phyloP scores from a whole-genome alignment of 2,888 invertebrate genomes.

The Linnaemya vulpina region DNA sequence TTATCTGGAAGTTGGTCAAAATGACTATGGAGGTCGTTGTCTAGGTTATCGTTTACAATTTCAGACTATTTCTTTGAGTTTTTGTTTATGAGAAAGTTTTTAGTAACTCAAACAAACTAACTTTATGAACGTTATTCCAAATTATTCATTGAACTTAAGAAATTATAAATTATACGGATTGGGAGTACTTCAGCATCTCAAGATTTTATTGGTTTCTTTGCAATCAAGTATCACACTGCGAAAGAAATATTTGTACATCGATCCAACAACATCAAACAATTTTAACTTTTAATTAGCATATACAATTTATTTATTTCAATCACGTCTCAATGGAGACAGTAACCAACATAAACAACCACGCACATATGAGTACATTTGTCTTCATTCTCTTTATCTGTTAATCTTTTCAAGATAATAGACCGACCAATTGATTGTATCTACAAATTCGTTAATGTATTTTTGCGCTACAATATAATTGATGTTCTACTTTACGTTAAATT shows the following conservation, averaged over 20 bases:
- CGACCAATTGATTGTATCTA: conserved; percentile 53
- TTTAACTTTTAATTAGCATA: not conserved
- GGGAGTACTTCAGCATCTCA: too few relatives aligned
- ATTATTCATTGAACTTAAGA: too few relatives aligned
- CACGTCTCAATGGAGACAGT: conserved; percentile 1
- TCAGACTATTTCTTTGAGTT: too few relatives aligned
- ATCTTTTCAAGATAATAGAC: conserved; percentile 33
- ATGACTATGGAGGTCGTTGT: too few relatives aligned
- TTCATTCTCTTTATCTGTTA: conserved; percentile 43
- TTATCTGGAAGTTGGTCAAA: too few relatives aligned
- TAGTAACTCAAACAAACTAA: too few relatives aligned
- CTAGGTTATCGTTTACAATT: too few relatives aligned
- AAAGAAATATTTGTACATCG: conserved; percentile 3
- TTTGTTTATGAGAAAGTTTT: too few relatives aligned
- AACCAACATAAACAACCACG: not conserved
- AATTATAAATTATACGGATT: too few relatives aligned
- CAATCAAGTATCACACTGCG: too few relatives aligned
- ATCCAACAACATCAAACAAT: not conserved
- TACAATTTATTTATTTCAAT: conserved; percentile 15
- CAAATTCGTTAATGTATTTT: conserved; percentile 61
- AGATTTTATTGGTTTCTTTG: too few relatives aligned
- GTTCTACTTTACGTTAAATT: conserved; percentile 65
- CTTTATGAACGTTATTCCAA: too few relatives aligned
- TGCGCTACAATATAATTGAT: conserved; percentile 60
- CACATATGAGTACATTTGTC: not conserved